Percentiles rank a stretch among this genome's conserved stretches.
Conservation (phyloP, 2,888 invertebrate species). For the Tiphia femorata region DNA sequence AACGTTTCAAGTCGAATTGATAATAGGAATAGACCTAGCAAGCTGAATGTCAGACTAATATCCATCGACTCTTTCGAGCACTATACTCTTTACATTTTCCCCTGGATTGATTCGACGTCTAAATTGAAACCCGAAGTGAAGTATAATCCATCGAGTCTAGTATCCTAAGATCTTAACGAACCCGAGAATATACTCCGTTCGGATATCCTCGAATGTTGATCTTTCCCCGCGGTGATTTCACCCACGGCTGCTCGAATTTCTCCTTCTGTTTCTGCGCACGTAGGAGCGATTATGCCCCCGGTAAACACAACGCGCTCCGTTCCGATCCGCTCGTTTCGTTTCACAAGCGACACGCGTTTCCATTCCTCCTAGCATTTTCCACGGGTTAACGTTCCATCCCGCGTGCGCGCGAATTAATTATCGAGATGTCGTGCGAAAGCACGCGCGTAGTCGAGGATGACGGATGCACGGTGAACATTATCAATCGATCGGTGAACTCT, state of each 20-base stretch:
- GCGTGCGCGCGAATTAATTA: not conserved
- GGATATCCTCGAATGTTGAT: not conserved
- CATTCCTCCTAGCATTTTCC: not conserved
- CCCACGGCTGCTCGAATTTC: conserved; percentile 24
- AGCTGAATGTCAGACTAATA: too few relatives aligned
- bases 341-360: not conserved
- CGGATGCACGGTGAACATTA: too few relatives aligned
- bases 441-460: not conserved
- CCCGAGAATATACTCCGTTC: too few relatives aligned
- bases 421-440: not conserved
- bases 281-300: not conserved
- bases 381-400: not conserved
- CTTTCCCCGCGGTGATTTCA: conserved; percentile 13
- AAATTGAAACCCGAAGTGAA: too few relatives aligned
- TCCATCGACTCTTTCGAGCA: too few relatives aligned
- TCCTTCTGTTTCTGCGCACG: conserved; percentile 12
- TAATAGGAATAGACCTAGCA: too few relatives aligned
- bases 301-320: conserved; percentile 3
- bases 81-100: too few relatives aligned
- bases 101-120: too few relatives aligned
- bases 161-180: too few relatives aligned
- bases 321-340: conserved; percentile 17
- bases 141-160: too few relatives aligned
- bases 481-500: not conserved
- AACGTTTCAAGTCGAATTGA: too few relatives aligned